Conservation (phyloP, 2,797 vertebrate genomes). For the Spea hammondii region DNA sequence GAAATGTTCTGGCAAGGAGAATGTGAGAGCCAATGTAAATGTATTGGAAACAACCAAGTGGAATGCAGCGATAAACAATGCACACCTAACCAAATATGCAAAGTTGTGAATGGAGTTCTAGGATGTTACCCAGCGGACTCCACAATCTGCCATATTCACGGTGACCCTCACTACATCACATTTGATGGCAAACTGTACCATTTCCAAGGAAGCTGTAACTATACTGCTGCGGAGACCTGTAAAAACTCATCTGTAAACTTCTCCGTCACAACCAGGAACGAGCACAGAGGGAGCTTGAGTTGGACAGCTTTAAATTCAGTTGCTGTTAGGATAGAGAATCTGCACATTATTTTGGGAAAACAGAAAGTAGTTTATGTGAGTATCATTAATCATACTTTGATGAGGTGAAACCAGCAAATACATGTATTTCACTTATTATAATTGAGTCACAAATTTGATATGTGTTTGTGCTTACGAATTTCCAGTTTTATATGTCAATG, state of each 20-base stretch:
- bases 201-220: constrained; percentile 79
- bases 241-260: constrained; percentile 70
- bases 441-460: too few species aligned
- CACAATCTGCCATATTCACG: constrained; percentile 75
- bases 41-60: constrained; percentile 52
- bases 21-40: constrained; percentile 55
- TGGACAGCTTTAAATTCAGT: constrained; percentile 57
- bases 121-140: constrained; percentile 55
- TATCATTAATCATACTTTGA: neutral
- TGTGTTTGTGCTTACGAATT: too few species aligned
- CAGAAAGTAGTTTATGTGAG: constrained; percentile 71
- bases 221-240: constrained; percentile 72
- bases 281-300: constrained; percentile 66
- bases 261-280: constrained; percentile 74
- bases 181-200: constrained; percentile 72
- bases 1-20: constrained; percentile 49
- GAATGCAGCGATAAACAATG: constrained; percentile 53
- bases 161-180: constrained; percentile 76
- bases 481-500: too few species aligned
- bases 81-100: constrained; percentile 56
- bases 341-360: constrained; percentile 60
- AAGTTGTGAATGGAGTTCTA: constrained; percentile 55
- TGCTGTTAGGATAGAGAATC: constrained; percentile 52
- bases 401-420: neutral
- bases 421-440: too few species aligned